Percentiles rank a stretch among this genome's conserved stretches.
Conservation (phyloP, 2,888 invertebrate species). For the Nysson spinosus region DNA sequence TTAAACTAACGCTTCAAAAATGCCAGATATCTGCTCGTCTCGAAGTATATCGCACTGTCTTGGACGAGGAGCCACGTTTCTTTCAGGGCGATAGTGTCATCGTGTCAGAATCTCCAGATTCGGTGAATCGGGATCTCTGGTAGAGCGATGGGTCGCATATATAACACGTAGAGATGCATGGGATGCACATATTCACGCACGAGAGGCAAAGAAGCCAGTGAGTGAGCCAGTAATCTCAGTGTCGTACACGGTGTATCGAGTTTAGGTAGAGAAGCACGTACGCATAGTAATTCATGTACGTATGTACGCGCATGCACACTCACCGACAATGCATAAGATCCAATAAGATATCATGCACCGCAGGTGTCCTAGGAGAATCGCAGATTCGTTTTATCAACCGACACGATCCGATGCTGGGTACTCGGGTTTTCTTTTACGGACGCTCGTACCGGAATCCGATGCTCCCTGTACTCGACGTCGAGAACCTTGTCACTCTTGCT, state of each 20-base stretch:
- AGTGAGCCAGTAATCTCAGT: too few relatives aligned
- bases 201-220: too few relatives aligned
- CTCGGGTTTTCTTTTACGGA: conserved; percentile 27
- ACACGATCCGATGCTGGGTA: conserved; percentile 29
- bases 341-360: conserved; percentile 65
- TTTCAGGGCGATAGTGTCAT: conserved; percentile 55
- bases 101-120: conserved; percentile 62
- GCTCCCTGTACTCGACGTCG: too few relatives aligned
- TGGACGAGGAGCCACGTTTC: conserved; percentile 45
- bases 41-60: too few relatives aligned
- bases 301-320: conserved; percentile 57
- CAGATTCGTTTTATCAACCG: conserved; percentile 15
- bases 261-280: conserved; percentile 1
- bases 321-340: conserved; percentile 69
- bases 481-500: conserved; percentile 12
- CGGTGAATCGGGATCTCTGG: conserved; percentile 40
- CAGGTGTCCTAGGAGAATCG: conserved; percentile 61
- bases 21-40: conserved; percentile 8
- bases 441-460: conserved; percentile 39
- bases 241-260: background rate
- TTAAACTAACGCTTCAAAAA: background rate
- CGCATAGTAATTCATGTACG: conserved; percentile 11
- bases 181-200: conserved; percentile 34
- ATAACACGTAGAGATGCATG: conserved; percentile 28
- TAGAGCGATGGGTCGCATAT: conserved; percentile 26